A percentile compares a stretch with the other conserved stretches of the same genome.
phyloP scores from a whole-genome alignment of 2,797 vertebrate species.

The Triplophysa bombifrons region DNA sequence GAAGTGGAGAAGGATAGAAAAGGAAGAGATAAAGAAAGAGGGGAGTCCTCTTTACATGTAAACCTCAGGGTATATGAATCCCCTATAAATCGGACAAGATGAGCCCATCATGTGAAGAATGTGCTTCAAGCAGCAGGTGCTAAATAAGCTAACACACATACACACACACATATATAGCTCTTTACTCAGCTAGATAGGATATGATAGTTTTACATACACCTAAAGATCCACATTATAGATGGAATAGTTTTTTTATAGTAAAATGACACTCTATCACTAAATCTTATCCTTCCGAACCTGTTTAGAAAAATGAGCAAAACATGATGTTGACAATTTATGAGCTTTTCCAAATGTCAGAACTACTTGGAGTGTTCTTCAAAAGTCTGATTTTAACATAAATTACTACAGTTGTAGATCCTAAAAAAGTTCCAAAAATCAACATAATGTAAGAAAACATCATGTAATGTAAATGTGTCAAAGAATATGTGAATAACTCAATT shows the following conservation, averaged over 20 bases:
- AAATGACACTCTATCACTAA: neutral
- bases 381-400: neutral
- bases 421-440: no score
- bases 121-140: conserved; percentile 28
- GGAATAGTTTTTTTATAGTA: neutral
- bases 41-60: conserved; percentile 16
- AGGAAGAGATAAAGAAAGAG: conserved; percentile 16
- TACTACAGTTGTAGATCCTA: no score
- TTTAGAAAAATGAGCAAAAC: neutral
- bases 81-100: conserved; percentile 45
- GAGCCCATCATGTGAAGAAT: conserved; percentile 37
- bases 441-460: no score
- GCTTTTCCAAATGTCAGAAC: neutral
- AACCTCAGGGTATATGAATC: conserved; percentile 3
- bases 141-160: conserved; percentile 17
- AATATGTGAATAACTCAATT: no score
- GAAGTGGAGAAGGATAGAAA: neutral
- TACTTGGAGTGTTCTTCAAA: neutral
- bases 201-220: neutral
- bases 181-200: neutral
- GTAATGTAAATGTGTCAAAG: no score
- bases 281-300: neutral
- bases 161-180: neutral
- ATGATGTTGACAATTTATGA: neutral
- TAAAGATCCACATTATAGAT: neutral